Conservation (phyloP, 37 sponge, comb jelly and placozoan species). For the Geodia barretti region DNA sequence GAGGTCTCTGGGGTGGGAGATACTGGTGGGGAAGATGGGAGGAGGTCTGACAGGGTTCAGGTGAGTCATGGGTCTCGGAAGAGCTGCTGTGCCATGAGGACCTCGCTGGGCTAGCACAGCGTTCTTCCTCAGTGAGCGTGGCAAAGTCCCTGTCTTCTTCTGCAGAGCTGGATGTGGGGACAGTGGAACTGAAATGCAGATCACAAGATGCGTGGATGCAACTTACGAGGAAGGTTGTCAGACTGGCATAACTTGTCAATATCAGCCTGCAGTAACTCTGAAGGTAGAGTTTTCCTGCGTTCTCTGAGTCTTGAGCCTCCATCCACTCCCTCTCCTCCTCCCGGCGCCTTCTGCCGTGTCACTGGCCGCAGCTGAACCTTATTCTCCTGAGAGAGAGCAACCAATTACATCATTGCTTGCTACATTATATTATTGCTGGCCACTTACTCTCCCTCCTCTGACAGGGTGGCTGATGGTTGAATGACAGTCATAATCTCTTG, state of each 20-base stretch:
- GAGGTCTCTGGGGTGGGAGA: not conserved
- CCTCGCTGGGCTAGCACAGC: not conserved
- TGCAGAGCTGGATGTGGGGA: not conserved
- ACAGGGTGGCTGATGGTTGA: no score
- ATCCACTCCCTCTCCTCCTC: not conserved
- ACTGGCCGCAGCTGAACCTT: not conserved
- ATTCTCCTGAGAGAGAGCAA: no score
- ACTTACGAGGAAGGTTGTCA: not conserved
- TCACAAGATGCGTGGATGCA: no score
- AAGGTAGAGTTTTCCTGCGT: slow-evolving; percentile 25
- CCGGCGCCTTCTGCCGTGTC: not conserved
- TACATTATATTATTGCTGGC: no score
- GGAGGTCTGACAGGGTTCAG: not conserved
- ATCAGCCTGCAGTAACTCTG: not conserved
- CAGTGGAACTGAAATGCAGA: not conserved
- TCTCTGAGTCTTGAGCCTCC: not conserved
- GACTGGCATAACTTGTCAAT: not conserved
- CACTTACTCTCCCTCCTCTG: no score
- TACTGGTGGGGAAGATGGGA: not conserved
- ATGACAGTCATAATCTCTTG: no score
- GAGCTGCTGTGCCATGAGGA: not conserved
- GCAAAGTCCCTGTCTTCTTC: not conserved
- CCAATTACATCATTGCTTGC: no score
- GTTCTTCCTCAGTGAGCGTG: not conserved
- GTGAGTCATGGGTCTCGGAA: not conserved